Evolutionary conservation across 2,797 vertebrate species (phyloP), one percentile per base, ranked within the genome.

Genomic region (Cyclura pinguis): DNA sequence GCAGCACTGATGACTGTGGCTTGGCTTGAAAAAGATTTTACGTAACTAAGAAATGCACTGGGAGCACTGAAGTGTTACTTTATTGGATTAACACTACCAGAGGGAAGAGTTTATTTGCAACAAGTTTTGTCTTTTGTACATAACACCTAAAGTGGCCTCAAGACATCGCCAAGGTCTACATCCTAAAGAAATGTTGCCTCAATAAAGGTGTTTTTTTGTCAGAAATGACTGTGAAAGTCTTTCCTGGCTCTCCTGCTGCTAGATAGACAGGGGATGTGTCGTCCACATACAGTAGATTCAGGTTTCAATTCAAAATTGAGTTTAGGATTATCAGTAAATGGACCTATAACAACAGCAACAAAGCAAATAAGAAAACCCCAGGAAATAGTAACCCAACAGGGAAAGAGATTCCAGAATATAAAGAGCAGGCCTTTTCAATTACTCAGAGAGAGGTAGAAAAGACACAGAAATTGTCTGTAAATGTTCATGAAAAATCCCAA

Each of bases 221-320:
- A 27, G 12, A 67, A 84, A 84, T 64, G 13, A 67, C 38, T 67
- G 59, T 29, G 8, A 78, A 78, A 73, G 72, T 9, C 3, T 64
- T 27, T 13, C 24, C 1, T 42, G 16, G 16, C 52, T 81, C 52
- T 81, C 32, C 50, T 80, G 47, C 13, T 55, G 29, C 14, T 80
- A 80, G 29, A 57, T 27, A 13, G 50, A 57, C 6, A 57, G 38
- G 55, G 35, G 29, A 3, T 27, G 5, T 91, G 57, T 84, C 81
- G 50, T 74, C 82, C 59, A 90, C 24, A 90, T 22, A 92, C 91
- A 90, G 81, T n/a, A n/a, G 42, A 38, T 83, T 52, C 87, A 69
- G 16, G 81, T 85, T 91, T 91, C n/a, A 42, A 90, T 80, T 87
- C 27, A 81, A 27, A 80, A 80, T 59, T 50, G 78, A 83, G 88